These are phyloP conservation scores for Sebastes cheni DNA, from an alignment of 2,797 vertebrate genomes.

Conservation along the genomic window DNA sequence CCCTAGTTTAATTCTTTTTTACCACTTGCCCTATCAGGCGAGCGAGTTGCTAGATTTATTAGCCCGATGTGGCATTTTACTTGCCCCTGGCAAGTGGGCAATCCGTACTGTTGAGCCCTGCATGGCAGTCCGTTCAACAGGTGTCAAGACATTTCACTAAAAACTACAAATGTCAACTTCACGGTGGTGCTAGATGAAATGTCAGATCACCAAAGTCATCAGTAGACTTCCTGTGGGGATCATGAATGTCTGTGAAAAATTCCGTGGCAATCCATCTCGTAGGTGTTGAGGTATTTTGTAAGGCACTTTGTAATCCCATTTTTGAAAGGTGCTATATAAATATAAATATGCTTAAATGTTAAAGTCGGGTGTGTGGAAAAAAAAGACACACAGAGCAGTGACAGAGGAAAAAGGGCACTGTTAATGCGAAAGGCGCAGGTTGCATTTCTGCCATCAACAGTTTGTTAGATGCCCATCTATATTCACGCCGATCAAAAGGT, in stretches of 20 bases:
- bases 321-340: conserved; percentile 3
- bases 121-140: neutral
- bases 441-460: conserved; percentile 48
- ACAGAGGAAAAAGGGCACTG: conserved; percentile 57
- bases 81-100: too few relatives aligned
- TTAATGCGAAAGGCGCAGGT: conserved; percentile 60
- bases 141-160: neutral
- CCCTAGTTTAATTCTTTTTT: too few relatives aligned
- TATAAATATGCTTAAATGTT: conserved; percentile 13
- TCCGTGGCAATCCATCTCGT: neutral
- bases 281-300: neutral
- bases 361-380: neutral
- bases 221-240: neutral
- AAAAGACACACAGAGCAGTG: conserved; percentile 10
- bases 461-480: conserved; percentile 67
- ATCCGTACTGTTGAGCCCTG: too few relatives aligned
- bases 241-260: neutral
- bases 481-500: conserved; percentile 75
- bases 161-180: neutral
- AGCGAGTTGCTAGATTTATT: too few relatives aligned
- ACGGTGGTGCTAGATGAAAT: neutral
- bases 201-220: neutral
- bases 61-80: too few relatives aligned
- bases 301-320: neutral
- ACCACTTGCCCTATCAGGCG: too few relatives aligned